These are phyloP conservation scores for Zaprionus lachaisei DNA, from an alignment of 1,140 invertebrate species.

Conservation along the genomic window DNA sequence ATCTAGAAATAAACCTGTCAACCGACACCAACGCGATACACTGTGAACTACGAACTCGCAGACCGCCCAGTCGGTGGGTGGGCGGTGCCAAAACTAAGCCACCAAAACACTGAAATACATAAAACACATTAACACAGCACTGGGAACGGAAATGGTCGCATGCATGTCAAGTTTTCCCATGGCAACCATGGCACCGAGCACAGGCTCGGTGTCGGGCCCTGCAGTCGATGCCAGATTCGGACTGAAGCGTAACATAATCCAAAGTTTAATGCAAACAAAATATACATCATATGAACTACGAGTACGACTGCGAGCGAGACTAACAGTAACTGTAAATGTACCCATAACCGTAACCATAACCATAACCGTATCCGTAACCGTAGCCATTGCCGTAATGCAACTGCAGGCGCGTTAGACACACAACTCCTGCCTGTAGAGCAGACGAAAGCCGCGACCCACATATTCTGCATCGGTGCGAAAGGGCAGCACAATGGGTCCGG, in stretches of 20 bases:
- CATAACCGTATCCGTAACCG: constrained; percentile 20
- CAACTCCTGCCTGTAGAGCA: constrained; percentile 86
- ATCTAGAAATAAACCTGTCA: constrained; percentile 83
- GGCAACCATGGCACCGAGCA: constrained; percentile 24
- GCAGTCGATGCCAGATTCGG: constrained; percentile 48
- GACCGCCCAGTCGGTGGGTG: constrained; percentile 68
- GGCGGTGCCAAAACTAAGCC: constrained; percentile 78
- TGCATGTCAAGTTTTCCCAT: constrained; percentile 59
- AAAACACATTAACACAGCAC: constrained; percentile 78
- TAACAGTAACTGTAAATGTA: constrained; percentile 32
- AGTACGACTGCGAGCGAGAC: constrained; percentile 9
- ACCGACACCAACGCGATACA: constrained; percentile 72
- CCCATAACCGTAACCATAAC: constrained; percentile 30
- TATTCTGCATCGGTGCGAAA: constrained; percentile 85
- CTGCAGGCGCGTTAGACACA: constrained; percentile 76
- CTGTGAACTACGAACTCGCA: constrained; percentile 79
- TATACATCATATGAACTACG: constrained; percentile 27
- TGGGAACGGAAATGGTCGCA: constrained; percentile 76
- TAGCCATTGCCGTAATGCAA: background rate
- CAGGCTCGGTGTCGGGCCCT: constrained; percentile 41
- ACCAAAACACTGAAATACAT: constrained; percentile 75
- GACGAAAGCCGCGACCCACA: constrained; percentile 86
- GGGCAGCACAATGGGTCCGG: constrained; percentile 86
- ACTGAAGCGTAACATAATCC: constrained; percentile 68
- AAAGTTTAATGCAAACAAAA: constrained; percentile 53